These are phyloP conservation scores for Catagonus wagneri DNA, from an alignment of 2,113 vertebrate genomes.

Conservation along the genomic window DNA sequence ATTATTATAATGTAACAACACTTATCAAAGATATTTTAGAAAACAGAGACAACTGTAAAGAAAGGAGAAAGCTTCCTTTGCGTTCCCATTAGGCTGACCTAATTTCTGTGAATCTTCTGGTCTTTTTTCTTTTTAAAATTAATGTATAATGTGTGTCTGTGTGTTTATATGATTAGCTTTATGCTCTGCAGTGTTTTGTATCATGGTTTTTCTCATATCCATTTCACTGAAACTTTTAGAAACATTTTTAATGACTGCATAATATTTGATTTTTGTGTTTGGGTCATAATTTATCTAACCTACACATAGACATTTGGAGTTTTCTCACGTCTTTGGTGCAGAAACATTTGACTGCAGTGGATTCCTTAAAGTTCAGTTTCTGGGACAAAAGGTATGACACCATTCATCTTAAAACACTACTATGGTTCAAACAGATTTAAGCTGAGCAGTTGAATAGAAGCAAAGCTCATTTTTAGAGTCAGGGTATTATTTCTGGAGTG, in stretches of 20 bases:
- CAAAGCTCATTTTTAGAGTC: neutral
- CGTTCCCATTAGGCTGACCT: neutral
- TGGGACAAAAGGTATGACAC: neutral
- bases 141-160: neutral
- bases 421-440: neutral
- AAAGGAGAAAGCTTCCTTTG: constrained; percentile 10
- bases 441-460: neutral
- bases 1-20: constrained; percentile 14
- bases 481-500: neutral
- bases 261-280: constrained; percentile 28
- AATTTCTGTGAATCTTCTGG: constrained; percentile 38
- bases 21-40: neutral
- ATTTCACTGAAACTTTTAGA: neutral
- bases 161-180: constrained; percentile 7
- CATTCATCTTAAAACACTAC: neutral
- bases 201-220: constrained; percentile 9
- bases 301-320: neutral
- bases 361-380: constrained; percentile 37
- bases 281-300: neutral
- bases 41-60: constrained; percentile 23
- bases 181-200: constrained; percentile 3
- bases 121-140: neutral
- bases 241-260: constrained; percentile 26
- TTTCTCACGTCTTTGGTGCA: neutral
- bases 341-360: neutral